These are phyloP conservation scores for Hyalella azteca DNA, from an alignment of 2,888 invertebrate species.

Conservation along the genomic window DNA sequence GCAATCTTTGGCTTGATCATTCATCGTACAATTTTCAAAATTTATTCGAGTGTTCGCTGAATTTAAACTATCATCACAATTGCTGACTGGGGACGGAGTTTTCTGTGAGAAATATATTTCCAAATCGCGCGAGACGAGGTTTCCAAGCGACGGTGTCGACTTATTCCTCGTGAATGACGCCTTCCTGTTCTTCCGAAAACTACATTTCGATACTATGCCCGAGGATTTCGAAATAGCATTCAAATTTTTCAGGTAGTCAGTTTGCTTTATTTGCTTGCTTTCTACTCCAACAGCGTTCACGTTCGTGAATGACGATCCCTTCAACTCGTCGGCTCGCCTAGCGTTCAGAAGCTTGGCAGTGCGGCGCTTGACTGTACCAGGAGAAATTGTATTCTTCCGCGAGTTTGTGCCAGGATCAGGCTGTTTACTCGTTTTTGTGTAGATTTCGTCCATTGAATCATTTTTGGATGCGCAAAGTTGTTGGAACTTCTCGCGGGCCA, in stretches of 20 bases:
- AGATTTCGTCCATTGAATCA: constrained; percentile 35
- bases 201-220: neutral
- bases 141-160: constrained; percentile 3
- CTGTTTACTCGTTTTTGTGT: constrained; percentile 5
- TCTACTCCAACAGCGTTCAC: too few relatives aligned
- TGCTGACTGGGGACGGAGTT: neutral
- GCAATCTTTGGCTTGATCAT: too few relatives aligned
- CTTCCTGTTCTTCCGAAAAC: neutral
- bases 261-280: neutral
- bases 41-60: too few relatives aligned
- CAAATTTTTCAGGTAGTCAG: neutral
- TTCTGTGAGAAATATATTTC: constrained; percentile 26
- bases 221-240: neutral
- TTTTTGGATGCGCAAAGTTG: constrained; percentile 41
- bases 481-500: constrained; percentile 51
- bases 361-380: constrained; percentile 51
- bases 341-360: constrained; percentile 49
- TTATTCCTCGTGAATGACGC: neutral
- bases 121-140: neutral
- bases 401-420: neutral
- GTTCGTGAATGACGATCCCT: neutral
- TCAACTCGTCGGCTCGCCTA: neutral
- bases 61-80: too few relatives aligned
- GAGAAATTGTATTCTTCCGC: constrained; percentile 41
- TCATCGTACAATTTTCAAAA: too few relatives aligned